These are phyloP conservation scores for Listronotus bonariensis DNA, from an alignment of 1,140 invertebrate species.

Conservation along the genomic window DNA sequence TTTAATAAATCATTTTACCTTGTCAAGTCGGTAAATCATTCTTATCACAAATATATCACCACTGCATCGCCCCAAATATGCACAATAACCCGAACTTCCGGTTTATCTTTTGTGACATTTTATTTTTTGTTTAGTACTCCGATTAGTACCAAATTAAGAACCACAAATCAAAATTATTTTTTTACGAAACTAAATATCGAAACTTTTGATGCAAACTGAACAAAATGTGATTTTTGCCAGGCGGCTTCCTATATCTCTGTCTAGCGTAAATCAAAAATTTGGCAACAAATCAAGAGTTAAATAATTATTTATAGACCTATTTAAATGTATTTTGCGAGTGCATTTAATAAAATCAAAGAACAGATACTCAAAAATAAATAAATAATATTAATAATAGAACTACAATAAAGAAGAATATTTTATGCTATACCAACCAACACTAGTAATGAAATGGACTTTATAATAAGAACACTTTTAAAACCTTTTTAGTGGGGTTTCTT, in stretches of 20 bases:
- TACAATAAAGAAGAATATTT: no score
- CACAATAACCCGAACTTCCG: slow-evolving; percentile 62
- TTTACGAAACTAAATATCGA: neutral
- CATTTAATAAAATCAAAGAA: no score
- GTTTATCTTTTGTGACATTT: slow-evolving; percentile 60
- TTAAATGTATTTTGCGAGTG: slow-evolving; percentile 1
- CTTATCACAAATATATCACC: slow-evolving; percentile 52
- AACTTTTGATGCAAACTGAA: no score
- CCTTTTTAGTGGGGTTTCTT: no score
- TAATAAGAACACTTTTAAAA: no score
- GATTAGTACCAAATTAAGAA: no score
- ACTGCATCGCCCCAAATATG: slow-evolving; percentile 60
- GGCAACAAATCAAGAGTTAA: slow-evolving; percentile 10
- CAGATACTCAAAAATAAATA: no score
- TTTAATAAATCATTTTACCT: slow-evolving; percentile 9
- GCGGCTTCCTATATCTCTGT: neutral
- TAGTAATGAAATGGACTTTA: no score
- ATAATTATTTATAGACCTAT: slow-evolving; percentile 26
- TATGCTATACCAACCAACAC: no score
- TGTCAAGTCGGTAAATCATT: slow-evolving; percentile 23
- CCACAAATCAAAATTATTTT: no score
- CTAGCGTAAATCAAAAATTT: slow-evolving; percentile 5
- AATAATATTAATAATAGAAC: no score
- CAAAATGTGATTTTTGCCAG: neutral
- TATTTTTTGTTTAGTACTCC: neutral